phyloP scores from a whole-genome alignment of 2,888 invertebrate genomes.

The Neuroscelio doddi region DNA sequence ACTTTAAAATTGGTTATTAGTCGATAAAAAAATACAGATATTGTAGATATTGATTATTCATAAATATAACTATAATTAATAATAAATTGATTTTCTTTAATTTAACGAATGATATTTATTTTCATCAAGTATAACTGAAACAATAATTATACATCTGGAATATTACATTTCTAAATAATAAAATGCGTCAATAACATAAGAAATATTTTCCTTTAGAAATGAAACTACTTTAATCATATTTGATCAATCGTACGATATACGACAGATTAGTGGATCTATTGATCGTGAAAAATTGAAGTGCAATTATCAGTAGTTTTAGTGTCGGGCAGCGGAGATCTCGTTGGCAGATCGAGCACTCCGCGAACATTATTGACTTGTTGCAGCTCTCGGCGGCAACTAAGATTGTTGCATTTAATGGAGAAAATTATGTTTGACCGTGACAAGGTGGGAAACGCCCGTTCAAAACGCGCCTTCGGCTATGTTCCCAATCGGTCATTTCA shows the following conservation, averaged over 20 bases:
- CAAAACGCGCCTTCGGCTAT: conserved; percentile 39
- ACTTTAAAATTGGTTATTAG: too few relatives aligned
- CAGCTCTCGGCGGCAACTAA: conserved; percentile 41
- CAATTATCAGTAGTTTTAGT: conserved; percentile 60
- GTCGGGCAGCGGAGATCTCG: conserved; percentile 40
- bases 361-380: conserved; percentile 61
- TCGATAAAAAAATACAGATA: too few relatives aligned
- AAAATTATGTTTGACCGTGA: conserved; percentile 57
- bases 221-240: conserved; percentile 12
- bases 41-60: too few relatives aligned
- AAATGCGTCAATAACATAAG: background rate
- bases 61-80: too few relatives aligned
- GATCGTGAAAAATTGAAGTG: conserved; percentile 49
- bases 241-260: conserved; percentile 45
- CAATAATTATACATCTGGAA: too few relatives aligned
- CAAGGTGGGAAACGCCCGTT: conserved; percentile 48
- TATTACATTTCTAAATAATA: too few relatives aligned
- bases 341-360: conserved; percentile 49
- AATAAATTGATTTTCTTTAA: too few relatives aligned
- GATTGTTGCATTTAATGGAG: conserved; percentile 49
- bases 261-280: conserved; percentile 48
- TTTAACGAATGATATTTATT: too few relatives aligned
- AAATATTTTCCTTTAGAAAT: conserved; percentile 1
- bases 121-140: too few relatives aligned
- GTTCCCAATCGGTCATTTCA: conserved; percentile 43